Conservation (phyloP, 1,140 invertebrate species). For the Goniozus legneri region DNA sequence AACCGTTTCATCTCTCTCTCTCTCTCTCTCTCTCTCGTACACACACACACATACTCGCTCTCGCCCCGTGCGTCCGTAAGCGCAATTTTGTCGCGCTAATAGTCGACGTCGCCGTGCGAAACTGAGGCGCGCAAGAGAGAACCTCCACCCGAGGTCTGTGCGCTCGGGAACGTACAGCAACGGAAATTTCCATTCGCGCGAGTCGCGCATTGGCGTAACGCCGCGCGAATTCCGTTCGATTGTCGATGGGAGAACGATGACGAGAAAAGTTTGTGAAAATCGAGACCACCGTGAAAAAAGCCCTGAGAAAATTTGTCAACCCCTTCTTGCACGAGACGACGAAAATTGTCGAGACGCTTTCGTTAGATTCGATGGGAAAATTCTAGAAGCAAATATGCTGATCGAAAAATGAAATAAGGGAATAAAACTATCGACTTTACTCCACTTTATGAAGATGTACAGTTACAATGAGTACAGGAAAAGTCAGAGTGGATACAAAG, state of each 20-base stretch:
- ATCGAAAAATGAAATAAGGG: neutral
- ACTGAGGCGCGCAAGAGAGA: too few relatives aligned
- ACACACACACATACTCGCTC: too few relatives aligned
- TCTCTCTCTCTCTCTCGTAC: slow-evolving; percentile 16
- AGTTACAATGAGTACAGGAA: too few relatives aligned
- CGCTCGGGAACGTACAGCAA: too few relatives aligned
- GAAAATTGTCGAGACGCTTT: too few relatives aligned
- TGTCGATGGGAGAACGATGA: neutral
- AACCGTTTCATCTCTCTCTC: neutral
- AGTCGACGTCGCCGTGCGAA: too few relatives aligned
- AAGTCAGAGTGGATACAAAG: too few relatives aligned
- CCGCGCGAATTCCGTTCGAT: slow-evolving; percentile 9
- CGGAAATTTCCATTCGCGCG: slow-evolving; percentile 43
- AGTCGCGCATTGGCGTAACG: slow-evolving; percentile 39
- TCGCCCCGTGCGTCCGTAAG: too few relatives aligned
- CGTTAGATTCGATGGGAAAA: neutral
- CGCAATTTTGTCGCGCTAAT: too few relatives aligned
- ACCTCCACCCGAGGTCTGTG: too few relatives aligned
- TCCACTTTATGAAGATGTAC: too few relatives aligned
- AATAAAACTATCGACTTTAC: too few relatives aligned
- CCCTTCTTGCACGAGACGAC: neutral
- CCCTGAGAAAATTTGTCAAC: neutral
- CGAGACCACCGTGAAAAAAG: neutral
- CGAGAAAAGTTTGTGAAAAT: neutral
- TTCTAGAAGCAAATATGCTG: neutral